Evolutionary conservation across 2,888 invertebrate species (phyloP).

Genomic region (Stegana nigrithorax): DNA sequence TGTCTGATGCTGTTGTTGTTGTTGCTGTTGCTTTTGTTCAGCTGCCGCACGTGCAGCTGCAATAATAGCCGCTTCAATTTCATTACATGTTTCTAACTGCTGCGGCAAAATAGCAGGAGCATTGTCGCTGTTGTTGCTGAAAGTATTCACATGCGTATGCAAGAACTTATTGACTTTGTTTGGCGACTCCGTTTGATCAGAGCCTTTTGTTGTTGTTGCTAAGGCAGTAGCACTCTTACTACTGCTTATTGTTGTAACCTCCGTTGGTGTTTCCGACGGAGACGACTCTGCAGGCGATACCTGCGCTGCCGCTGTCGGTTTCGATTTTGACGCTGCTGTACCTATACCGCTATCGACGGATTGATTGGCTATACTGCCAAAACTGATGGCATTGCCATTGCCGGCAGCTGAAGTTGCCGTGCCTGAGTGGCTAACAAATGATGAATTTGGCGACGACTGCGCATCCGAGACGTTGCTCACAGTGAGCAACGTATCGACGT

Average conservation of each 20-base stretch:
- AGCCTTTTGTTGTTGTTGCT: conserved; percentile 4
- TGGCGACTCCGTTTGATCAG: neutral
- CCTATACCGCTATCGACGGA: conserved; percentile 59
- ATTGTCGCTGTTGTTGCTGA: conserved; percentile 31
- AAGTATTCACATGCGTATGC: conserved; percentile 22
- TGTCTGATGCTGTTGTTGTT: conserved; percentile 33
- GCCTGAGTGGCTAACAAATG: too few species aligned
- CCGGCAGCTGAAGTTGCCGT: too few species aligned
- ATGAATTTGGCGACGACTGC: conserved; percentile 60
- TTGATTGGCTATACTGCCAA: conserved; percentile 50
- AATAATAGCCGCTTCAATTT: conserved; percentile 65
- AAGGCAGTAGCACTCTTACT: too few species aligned
- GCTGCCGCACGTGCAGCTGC: conserved; percentile 64
- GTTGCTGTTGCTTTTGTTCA: conserved; percentile 29
- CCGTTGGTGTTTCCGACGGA: too few species aligned
- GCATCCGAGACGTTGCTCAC: conserved; percentile 44
- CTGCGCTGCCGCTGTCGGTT: too few species aligned
- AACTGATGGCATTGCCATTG: conserved; percentile 26
- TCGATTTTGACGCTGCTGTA: too few species aligned
- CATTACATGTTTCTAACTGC: conserved; percentile 65
- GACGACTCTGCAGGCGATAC: too few species aligned
- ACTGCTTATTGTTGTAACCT: too few species aligned
- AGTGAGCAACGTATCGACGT: conserved; percentile 50
- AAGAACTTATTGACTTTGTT: conserved; percentile 31
- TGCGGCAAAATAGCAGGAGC: conserved; percentile 34